Evolutionary conservation across 2,113 vertebrate species (phyloP).

Genomic region (Platichthys stellatus): DNA sequence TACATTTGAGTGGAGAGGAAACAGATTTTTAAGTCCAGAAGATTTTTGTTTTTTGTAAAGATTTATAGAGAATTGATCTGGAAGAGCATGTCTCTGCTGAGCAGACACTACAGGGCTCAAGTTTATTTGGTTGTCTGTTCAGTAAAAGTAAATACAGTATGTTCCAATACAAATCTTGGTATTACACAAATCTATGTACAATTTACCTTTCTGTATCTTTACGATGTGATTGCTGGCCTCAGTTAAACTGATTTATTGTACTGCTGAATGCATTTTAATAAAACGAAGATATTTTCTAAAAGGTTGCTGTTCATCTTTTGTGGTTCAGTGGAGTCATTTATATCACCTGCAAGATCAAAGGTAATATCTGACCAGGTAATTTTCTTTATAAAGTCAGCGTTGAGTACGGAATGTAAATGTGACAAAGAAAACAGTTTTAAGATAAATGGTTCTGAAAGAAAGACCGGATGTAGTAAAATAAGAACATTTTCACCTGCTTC

Average conservation of each 20-base stretch:
- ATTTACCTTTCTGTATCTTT: constrained; percentile 19
- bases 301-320: background rate
- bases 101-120: constrained; percentile 44
- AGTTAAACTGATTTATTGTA: constrained; percentile 40
- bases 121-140: constrained; percentile 8
- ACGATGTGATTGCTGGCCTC: constrained; percentile 16
- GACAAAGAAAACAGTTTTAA: too few relatives aligned
- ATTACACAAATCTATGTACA: constrained; percentile 3
- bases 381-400: too few relatives aligned
- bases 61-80: constrained; percentile 21
- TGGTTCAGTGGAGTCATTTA: background rate
- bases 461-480: too few relatives aligned
- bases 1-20: background rate
- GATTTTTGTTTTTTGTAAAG: background rate
- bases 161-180: background rate
- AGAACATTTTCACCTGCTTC: too few relatives aligned
- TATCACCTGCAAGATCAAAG: background rate
- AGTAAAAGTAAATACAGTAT: background rate
- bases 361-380: background rate
- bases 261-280: constrained; percentile 50
- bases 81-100: constrained; percentile 62
- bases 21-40: background rate
- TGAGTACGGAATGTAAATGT: too few relatives aligned
- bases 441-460: too few relatives aligned
- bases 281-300: constrained; percentile 27